These are phyloP conservation scores for Atlantisia rogersi DNA, from an alignment of 2,113 vertebrate genomes.

Conservation along the genomic window DNA sequence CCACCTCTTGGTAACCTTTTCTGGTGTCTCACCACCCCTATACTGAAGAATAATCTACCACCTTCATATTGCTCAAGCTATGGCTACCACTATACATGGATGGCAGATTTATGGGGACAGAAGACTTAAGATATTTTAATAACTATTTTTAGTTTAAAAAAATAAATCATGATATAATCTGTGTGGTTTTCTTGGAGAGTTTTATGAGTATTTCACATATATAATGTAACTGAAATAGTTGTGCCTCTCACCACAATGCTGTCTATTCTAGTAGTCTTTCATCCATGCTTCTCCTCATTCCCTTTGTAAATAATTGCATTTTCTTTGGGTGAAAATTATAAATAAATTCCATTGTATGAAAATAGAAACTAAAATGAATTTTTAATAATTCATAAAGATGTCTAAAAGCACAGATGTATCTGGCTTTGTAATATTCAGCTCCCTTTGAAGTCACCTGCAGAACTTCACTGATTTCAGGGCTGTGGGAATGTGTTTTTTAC, in stretches of 20 bases:
- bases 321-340: neutral
- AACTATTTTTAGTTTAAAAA: neutral
- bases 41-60: too few species aligned
- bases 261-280: neutral
- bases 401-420: neutral
- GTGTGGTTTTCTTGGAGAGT: neutral
- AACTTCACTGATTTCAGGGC: neutral
- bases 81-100: neutral
- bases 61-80: neutral
- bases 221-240: neutral
- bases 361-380: neutral
- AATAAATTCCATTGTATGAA: neutral
- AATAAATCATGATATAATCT: neutral
- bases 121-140: neutral
- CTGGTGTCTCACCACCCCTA: too few species aligned
- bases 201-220: neutral
- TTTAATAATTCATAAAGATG: neutral
- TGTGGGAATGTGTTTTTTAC: neutral
- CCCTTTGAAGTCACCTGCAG: neutral
- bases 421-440: neutral
- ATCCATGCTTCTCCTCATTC: neutral
- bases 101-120: neutral
- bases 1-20: too few species aligned
- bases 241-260: neutral
- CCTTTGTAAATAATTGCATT: neutral